Conservation (phyloP, 2,113 vertebrate species). For the Synodontis membranacea region DNA sequence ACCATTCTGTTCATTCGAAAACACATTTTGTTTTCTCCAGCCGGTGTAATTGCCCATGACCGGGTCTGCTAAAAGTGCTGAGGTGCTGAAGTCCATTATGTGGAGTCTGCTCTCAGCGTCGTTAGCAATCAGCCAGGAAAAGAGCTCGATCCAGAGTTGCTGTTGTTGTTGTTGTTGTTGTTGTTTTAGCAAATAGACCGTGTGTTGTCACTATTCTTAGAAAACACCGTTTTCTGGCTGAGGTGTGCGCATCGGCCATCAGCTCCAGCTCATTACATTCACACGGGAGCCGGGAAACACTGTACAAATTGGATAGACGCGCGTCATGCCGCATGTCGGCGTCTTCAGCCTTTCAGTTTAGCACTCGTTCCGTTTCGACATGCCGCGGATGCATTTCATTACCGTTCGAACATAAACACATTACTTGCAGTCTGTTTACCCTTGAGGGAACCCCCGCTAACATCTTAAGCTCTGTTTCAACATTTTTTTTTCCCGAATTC, state of each 20-base stretch:
- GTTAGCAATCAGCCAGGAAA: background rate
- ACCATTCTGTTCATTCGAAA: background rate
- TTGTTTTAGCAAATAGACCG: background rate
- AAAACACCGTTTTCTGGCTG: background rate
- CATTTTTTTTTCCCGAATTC: background rate
- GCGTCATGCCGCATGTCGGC: background rate
- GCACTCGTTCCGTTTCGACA: background rate
- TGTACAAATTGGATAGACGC: background rate
- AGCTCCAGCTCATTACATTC: slow-evolving; percentile 21
- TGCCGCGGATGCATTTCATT: background rate
- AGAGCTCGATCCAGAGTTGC: background rate
- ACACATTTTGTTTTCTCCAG: background rate
- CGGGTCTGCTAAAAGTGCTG: background rate
- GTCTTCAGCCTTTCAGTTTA: background rate
- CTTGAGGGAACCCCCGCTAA: background rate
- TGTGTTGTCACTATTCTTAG: background rate
- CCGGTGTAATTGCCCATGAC: background rate
- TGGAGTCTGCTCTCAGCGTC: background rate
- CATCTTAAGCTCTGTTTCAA: background rate
- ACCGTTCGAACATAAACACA: background rate
- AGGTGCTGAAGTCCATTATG: slow-evolving; percentile 9
- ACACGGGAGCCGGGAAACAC: background rate
- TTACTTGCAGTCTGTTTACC: background rate
- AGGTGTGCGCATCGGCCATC: background rate
- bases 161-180: background rate